Percentiles rank a stretch among this genome's conserved stretches.
These are phyloP conservation scores for Pheucticus melanocephalus DNA, from an alignment of 2,113 vertebrate genomes.

Conservation along the genomic window DNA sequence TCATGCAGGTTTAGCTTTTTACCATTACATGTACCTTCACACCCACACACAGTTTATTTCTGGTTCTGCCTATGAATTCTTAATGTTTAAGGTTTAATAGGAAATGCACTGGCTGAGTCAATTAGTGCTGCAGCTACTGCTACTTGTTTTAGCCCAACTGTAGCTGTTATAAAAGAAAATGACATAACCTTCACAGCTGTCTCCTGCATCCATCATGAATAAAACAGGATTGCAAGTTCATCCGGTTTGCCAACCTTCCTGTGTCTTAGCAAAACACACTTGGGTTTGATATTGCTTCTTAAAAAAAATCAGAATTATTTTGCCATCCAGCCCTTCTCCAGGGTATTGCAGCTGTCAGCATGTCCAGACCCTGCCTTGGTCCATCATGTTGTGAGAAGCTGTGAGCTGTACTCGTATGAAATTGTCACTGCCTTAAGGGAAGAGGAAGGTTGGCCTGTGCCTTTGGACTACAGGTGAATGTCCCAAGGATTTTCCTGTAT, in stretches of 20 bases:
- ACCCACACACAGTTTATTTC: constrained; percentile 26
- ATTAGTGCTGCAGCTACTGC: neutral
- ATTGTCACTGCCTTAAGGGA: neutral
- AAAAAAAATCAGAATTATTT: neutral
- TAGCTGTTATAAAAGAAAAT: neutral
- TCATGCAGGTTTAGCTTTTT: neutral
- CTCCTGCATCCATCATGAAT: neutral
- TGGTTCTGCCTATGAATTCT: constrained; percentile 17
- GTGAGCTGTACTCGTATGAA: neutral
- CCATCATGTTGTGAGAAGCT: rapidly evolving
- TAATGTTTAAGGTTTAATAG: constrained; percentile 21
- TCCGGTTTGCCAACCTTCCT: neutral
- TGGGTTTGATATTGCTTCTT: neutral
- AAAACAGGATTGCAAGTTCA: neutral
- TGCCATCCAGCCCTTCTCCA: neutral
- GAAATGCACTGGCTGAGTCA: neutral
- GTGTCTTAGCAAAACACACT: neutral
- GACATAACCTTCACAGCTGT: neutral
- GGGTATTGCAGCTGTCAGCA: neutral
- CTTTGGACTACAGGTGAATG: neutral
- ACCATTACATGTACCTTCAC: neutral
- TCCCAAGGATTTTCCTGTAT: neutral
- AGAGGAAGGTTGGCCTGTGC: neutral
- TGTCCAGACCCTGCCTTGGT: neutral
- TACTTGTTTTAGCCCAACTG: neutral